These are phyloP conservation scores for Corynorhinus townsendii DNA, from an alignment of 2,113 vertebrate genomes.

Conservation along the genomic window DNA sequence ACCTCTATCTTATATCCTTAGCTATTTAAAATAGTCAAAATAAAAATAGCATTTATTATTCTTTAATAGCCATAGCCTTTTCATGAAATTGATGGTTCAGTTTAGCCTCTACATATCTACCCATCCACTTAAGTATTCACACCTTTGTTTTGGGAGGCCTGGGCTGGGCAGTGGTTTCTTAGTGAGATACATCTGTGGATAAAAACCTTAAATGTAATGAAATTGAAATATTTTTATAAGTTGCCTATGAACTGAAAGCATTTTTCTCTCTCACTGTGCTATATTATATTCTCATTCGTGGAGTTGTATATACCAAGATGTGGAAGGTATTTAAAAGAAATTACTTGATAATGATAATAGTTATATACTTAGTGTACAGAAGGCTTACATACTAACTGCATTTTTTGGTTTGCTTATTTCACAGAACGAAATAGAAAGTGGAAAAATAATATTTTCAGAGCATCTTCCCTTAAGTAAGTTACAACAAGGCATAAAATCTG, in stretches of 20 bases:
- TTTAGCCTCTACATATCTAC: not conserved
- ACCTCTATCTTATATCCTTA: not conserved
- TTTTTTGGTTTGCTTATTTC: conserved; percentile 15
- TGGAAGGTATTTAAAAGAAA: not conserved
- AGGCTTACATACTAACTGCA: not conserved
- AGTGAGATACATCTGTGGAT: not conserved
- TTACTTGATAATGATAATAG: not conserved
- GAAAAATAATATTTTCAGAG: conserved; percentile 92
- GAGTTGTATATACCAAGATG: not conserved
- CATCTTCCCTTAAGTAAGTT: conserved; percentile 94
- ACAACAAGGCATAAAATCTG: conserved; percentile 94
- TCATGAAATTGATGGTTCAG: not conserved
- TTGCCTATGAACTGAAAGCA: not conserved
- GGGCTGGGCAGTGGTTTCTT: not conserved
- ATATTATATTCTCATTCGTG: not conserved
- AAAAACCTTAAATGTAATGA: not conserved
- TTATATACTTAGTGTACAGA: not conserved
- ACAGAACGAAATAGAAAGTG: conserved; percentile 91
- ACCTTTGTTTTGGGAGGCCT: not conserved
- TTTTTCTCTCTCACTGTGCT: not conserved
- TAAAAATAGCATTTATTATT: not conserved
- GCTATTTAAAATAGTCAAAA: not conserved
- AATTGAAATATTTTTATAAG: not conserved
- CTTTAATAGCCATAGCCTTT: not conserved
- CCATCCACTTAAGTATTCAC: not conserved